Base-by-base conservation (phyloP, 1,140 invertebrate genomes). In the Holcopasites calliopsidis region DNA sequence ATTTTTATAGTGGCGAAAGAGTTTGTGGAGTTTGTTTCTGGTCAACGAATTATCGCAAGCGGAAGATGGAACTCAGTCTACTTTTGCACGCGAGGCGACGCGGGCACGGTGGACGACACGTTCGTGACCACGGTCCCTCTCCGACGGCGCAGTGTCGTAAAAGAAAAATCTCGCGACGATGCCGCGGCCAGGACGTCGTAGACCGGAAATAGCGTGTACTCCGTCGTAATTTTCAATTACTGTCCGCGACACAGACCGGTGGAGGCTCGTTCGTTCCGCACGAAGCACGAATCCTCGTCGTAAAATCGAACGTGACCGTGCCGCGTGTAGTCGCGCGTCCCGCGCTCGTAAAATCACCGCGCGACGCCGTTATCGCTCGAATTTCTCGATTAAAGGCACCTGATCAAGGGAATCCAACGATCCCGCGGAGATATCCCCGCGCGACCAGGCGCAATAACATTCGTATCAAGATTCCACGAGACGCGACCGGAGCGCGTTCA, bases 161-260 rank as follows among this genome's bases (percentile, higher is more conserved):
- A 42, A 52, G 58, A 35, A 28, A 40, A 60, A 49, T 58, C 74
- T 66, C 57, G 42, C 35, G 55, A 52, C 42, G 13, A 64, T 33
- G n/a, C n/a, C 13, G n/a, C 16, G 3, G 23, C 16, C 16, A 54
- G 1, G 18, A 50, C 38, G 21, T 61, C 62, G 47, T 50, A 28
- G 35, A 58, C 54, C n/a, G 47, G 28, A 26, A 11, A 42, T 10
- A 21, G 57, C 33, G 23, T 10, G 13, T 61, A 26, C 16, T 3
- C 28, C 38, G 40, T 55, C 79, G 76, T 83, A 83, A 83, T 83
- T 83, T 83, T 72, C 75, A 82, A 83, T 83, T 83, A 83, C 79
- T 28, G 70, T 66, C 65, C 23, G 33, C 62, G 50, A 26, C 52
- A 21, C 49, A 57, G 55, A 68, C 40, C 38, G 50, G 49, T 23